phyloP scores from a whole-genome alignment of 2,888 invertebrate species.

The Tachina grossa region DNA sequence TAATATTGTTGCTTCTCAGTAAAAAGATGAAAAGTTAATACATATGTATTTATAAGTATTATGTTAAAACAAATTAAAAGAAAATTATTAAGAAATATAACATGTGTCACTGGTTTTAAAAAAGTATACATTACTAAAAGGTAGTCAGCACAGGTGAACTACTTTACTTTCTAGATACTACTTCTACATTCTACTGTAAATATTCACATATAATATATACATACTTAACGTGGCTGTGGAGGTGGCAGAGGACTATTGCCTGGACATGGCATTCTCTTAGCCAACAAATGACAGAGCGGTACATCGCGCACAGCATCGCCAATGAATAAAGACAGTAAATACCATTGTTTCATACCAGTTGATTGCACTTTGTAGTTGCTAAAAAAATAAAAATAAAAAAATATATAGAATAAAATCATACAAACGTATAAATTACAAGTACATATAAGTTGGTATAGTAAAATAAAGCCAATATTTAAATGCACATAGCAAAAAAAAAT shows the following conservation, averaged over 20 bases:
- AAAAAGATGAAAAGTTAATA: constrained; percentile 37
- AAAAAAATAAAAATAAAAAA: constrained; percentile 73
- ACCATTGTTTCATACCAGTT: constrained; percentile 90
- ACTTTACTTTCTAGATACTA: constrained; percentile 45
- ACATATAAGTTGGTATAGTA: constrained; percentile 52
- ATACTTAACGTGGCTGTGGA: constrained; percentile 78
- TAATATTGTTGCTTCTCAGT: constrained; percentile 32
- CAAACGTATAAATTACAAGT: constrained; percentile 47
- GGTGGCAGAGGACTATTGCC: constrained; percentile 80
- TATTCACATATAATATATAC: constrained; percentile 4
- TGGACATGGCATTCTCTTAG: constrained; percentile 87
- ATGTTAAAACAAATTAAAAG: constrained; percentile 41
- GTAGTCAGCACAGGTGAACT: constrained; percentile 61
- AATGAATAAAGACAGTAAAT: constrained; percentile 92
- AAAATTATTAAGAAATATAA: constrained; percentile 34
- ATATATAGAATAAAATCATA: constrained; percentile 62
- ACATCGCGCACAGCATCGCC: constrained; percentile 93
- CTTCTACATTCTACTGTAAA: constrained; percentile 27
- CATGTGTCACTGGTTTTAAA: constrained; percentile 37
- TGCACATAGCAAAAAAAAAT: constrained; percentile 46
- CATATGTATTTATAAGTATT: constrained; percentile 1
- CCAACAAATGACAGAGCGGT: constrained; percentile 90
- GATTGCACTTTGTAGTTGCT: constrained; percentile 91
- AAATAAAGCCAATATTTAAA: constrained; percentile 71
- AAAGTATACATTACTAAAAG: constrained; percentile 60